Base-by-base conservation (phyloP, 2,113 vertebrate genomes). In the Cavia aperea region DNA sequence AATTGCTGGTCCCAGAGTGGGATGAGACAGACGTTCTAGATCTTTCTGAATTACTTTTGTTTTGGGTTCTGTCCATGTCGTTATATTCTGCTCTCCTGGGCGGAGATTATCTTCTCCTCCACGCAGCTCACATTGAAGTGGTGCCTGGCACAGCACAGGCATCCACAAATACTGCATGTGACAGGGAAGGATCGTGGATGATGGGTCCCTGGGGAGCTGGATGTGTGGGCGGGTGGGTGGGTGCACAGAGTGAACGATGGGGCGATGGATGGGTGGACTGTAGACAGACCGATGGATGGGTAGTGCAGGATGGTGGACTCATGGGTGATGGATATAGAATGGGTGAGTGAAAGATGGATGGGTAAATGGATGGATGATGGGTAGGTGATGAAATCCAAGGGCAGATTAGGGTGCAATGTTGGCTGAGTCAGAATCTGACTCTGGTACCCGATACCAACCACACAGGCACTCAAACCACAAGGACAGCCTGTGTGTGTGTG, bases 211-310 rank as follows among this genome's bases (percentile, higher is more conserved):
- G 68, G 68, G 46, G 4, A 58, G 29, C 73, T 78, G 72, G 60
- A 12, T 7, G 26, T 0, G 9, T 0, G 31, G 60, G 24, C 9
- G 43, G 0, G 5, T 0, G 43, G 0, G 5, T 0, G 21, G 60
- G 62, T 77, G 49, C 1, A 0, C n/a, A 60, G 63, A 36, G 73
- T 19, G 31, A 29, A n/a, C 12, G 26, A 43, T 77, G 36, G 54
- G 46, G 13, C 33, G 54, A 36, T 68, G 18, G 29, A 66, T 62
- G 78, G 68, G 18, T 9, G 51, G 78, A 39, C 24, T 39, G 81
- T 58, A 18, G 86, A 7, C 23, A 19, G 73, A 65, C 12, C 7
- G 12, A 43, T 60, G n/a, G 65, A 15, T 46, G 62, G n/a, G 9
- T n/a, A 51, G 11, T 39, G 15, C 3, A n/a, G 39, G 23, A 82